Base-by-base conservation (phyloP, 2,797 vertebrate species). In the Numenius phaeopus region DNA sequence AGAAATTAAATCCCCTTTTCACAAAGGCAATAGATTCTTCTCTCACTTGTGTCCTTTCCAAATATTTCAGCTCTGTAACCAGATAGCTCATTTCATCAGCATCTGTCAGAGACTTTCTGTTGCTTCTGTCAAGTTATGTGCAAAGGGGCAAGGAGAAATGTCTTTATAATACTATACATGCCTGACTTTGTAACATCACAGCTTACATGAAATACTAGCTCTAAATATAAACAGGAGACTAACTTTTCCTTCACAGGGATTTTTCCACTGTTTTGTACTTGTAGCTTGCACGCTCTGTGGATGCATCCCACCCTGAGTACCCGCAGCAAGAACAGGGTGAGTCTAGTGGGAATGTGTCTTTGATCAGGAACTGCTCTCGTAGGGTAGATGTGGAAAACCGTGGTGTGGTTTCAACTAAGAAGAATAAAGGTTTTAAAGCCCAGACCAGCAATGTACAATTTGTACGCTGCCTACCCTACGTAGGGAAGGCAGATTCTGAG, bases 1-100 rank as follows among this genome's bases (percentile, higher is more conserved):
- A 61, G 96, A 96, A 97, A 97, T 96, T 89, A 97, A 96, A 97
- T 95, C 93, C 81, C 81, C 59, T 87, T 95, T 85, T 88, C 83
- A 84, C 95, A 95, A 85, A 96, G 91, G 95, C 88, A 96, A 94
- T 92, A 97, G 85, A 89, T 89, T 95, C 82, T 84, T 57, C 58
- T 93, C 88, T 94, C 20, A 2, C 83, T 96, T 85, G 69, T 93
- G 93, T 94, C 95, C 89, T 96, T 97, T 97, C 94, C 92, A 96
- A 94, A 92, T 92, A 94, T 83, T 96, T 95, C 92, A 91, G 44
- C 86, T 90, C 86, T 80, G 92, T 96, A 96, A 96, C 83, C 71
- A 83, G 90, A 96, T 93, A 96, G 71, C 67, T 95, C 67, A 61
- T 96, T 94, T 95, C 88, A 92, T 83, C 89, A 71, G 89, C 59